Evolutionary conservation across 2,797 vertebrate genomes (phyloP).

Genomic region (Hippocampus kuda): DNA sequence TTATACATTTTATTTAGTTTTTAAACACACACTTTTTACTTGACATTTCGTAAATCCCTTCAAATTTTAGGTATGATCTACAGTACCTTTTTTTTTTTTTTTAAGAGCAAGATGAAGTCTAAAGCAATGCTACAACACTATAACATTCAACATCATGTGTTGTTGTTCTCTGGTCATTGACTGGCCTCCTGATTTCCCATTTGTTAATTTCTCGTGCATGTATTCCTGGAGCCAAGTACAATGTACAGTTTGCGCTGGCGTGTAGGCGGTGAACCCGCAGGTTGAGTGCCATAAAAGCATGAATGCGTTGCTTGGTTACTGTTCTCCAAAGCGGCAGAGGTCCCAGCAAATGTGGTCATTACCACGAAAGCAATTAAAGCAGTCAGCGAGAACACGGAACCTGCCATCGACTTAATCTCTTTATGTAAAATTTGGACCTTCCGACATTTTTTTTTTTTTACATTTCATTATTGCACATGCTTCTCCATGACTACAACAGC

Average conservation of each 20-base stretch:
- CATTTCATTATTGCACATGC: too few species aligned
- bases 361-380: not conserved
- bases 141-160: not conserved
- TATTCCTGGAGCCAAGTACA: conserved; percentile 7
- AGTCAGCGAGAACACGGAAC: not conserved
- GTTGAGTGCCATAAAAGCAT: conserved; percentile 14
- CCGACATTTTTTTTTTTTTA: not conserved
- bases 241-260: conserved; percentile 12
- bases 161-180: not conserved
- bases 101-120: too few species aligned
- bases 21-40: too few species aligned
- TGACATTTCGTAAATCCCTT: not conserved
- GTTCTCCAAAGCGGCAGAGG: not conserved
- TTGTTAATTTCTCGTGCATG: not conserved
- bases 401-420: conserved; percentile 2
- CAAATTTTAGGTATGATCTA: too few species aligned
- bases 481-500: not conserved
- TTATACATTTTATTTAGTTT: too few species aligned
- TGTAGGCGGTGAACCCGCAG: conserved; percentile 34
- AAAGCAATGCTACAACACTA: too few species aligned
- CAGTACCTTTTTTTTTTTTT: too few species aligned
- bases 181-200: not conserved
- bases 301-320: conserved; percentile 14
- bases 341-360: conserved; percentile 2
- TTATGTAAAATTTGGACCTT: not conserved